Evolutionary conservation across 2,113 vertebrate genomes (phyloP).

Genomic region (Bettongia penicillata): DNA sequence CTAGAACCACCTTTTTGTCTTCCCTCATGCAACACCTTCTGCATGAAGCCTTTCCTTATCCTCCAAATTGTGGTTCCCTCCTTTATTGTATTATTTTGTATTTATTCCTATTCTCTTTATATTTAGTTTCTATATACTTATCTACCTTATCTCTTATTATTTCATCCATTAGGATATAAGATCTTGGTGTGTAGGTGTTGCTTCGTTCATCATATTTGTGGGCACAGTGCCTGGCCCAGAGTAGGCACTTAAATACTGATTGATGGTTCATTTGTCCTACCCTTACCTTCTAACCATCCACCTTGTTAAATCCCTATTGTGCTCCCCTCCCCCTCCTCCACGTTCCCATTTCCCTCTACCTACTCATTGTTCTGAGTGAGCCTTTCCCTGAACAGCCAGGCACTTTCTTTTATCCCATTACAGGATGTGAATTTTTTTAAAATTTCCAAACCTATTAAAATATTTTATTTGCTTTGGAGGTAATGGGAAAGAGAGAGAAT

Average conservation of each 20-base stretch:
- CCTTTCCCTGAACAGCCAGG: not conserved
- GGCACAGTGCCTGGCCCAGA: not conserved
- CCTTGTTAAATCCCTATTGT: not conserved
- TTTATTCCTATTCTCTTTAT: not conserved
- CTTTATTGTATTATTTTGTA: not conserved
- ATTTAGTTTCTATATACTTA: not conserved
- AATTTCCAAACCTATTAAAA: not conserved
- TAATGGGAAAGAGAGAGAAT: constrained; percentile 7
- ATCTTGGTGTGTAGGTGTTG: not conserved
- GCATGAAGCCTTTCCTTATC: not conserved
- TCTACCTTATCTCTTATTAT: not conserved
- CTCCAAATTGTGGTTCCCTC: not conserved
- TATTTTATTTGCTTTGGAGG: constrained; percentile 14
- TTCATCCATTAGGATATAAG: not conserved
- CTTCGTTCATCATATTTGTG: not conserved
- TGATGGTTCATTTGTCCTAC: not conserved
- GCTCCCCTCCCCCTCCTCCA: not conserved
- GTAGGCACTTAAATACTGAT: not conserved
- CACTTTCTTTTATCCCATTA: not conserved
- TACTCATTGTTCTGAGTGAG: not conserved
- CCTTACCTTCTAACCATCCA: too few relatives aligned
- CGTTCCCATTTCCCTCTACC: not conserved
- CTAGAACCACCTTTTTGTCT: not conserved
- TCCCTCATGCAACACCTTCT: not conserved
- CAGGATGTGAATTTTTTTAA: not conserved